phyloP scores from a whole-genome alignment of 1,140 invertebrate genomes.

The Proales similis region DNA sequence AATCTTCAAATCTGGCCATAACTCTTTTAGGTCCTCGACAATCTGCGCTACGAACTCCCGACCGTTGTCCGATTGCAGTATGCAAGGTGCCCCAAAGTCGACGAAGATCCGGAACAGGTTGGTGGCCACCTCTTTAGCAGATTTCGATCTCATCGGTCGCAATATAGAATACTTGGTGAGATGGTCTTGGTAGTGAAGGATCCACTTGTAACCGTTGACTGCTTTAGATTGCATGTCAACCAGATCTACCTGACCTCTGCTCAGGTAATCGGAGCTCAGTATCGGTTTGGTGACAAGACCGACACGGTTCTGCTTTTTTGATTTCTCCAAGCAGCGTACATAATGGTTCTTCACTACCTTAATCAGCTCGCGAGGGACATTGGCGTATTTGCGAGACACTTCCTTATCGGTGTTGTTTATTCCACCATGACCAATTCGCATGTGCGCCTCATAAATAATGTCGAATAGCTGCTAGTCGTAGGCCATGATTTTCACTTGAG shows the following conservation, averaged over 20 bases:
- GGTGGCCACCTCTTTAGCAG: constrained; percentile 1
- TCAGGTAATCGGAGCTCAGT: constrained; percentile 15
- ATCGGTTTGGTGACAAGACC: constrained; percentile 34
- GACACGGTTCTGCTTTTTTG: background rate
- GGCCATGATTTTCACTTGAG: too few species aligned
- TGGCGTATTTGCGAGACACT: background rate
- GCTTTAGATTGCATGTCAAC: constrained; percentile 39
- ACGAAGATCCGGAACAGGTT: constrained; percentile 39
- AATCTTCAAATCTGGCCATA: constrained; percentile 39
- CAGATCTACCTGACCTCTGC: constrained; percentile 39
- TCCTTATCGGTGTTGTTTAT: background rate
- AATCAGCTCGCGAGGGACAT: background rate
- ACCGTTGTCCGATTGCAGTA: constrained; percentile 41
- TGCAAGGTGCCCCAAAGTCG: constrained; percentile 40
- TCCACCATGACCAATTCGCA: background rate
- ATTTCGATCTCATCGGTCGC: constrained; percentile 19
- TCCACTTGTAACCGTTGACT: constrained; percentile 38
- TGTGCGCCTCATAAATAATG: background rate
- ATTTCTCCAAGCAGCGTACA: background rate
- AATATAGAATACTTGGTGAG: constrained; percentile 39
- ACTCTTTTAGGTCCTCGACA: constrained; percentile 39
- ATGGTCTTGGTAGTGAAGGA: constrained; percentile 40
- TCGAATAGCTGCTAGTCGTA: background rate
- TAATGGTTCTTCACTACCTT: background rate
- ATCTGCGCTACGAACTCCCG: constrained; percentile 40